Conservation (phyloP, 2,888 invertebrate genomes). For the Orthonychiurus folsomi region DNA sequence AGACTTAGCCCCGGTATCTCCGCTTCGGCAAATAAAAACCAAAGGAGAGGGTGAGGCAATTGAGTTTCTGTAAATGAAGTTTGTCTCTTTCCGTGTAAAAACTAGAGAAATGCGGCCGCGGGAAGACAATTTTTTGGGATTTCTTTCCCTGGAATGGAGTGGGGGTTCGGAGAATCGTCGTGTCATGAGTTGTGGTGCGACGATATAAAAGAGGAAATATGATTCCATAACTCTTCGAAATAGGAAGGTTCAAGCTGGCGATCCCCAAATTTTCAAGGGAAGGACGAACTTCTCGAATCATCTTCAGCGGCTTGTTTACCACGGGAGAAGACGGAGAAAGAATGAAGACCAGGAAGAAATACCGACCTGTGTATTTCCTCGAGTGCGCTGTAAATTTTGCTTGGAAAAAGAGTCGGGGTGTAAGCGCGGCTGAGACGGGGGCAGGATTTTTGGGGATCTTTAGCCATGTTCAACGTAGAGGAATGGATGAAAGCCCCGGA, state of each 20-base stretch:
- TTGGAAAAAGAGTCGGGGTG: too few relatives aligned
- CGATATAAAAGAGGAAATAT: neutral
- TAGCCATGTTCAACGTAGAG: too few relatives aligned
- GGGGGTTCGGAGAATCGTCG: too few relatives aligned
- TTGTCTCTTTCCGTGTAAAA: neutral
- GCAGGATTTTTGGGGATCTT: too few relatives aligned
- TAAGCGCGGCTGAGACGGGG: too few relatives aligned
- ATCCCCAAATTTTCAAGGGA: neutral
- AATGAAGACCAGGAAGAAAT: conserved; percentile 1
- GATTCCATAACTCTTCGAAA: conserved; percentile 1
- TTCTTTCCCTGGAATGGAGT: too few relatives aligned
- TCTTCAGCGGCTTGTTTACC: neutral
- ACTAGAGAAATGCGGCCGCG: neutral
- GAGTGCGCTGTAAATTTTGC: neutral
- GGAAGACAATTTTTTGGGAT: neutral
- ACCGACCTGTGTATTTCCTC: neutral
- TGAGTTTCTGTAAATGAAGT: neutral
- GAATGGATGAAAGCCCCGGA: too few relatives aligned
- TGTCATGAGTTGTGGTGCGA: neutral
- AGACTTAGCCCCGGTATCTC: too few relatives aligned
- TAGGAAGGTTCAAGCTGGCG: neutral
- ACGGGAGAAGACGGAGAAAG: neutral
- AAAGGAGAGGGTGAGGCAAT: neutral
- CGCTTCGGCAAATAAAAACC: neutral
- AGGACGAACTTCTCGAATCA: neutral